phyloP scores from a whole-genome alignment of 2,888 invertebrate genomes.

The Cerastis rubricosa region DNA sequence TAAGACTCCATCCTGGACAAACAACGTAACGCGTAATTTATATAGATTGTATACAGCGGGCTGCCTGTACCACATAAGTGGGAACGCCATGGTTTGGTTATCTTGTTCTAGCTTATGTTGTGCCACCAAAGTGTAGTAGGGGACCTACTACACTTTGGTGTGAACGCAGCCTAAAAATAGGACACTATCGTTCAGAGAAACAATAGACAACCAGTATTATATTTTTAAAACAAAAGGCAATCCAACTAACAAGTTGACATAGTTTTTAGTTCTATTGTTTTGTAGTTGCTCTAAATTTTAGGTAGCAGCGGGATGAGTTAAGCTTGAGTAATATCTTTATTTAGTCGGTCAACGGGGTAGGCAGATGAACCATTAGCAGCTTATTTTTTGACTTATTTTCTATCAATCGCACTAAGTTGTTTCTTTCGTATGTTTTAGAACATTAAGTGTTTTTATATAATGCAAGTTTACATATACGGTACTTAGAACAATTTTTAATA shows the following conservation, averaged over 20 bases:
- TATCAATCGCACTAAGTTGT: neutral
- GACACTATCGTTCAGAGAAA: conserved; percentile 22
- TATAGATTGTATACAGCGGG: neutral
- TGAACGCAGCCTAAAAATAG: conserved; percentile 26
- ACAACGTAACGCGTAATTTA: no score
- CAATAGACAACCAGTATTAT: conserved; percentile 43
- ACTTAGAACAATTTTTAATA: no score
- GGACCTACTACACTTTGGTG: neutral
- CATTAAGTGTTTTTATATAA: neutral
- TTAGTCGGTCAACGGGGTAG: neutral
- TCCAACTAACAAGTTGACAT: conserved; percentile 59
- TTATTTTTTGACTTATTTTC: neutral
- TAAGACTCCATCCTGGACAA: no score
- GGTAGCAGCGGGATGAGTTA: neutral
- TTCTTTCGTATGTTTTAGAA: neutral
- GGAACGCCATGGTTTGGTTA: neutral
- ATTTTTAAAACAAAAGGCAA: conserved; percentile 58
- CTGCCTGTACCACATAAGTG: neutral
- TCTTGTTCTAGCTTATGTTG: no score
- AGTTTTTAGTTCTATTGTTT: conserved; percentile 58
- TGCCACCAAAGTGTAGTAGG: neutral
- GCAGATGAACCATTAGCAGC: neutral
- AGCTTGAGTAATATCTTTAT: neutral
- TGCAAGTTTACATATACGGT: no score
- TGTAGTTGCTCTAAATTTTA: conserved; percentile 47